Conservation (phyloP, 2,797 vertebrate genomes). For the Anas flavirostris region DNA sequence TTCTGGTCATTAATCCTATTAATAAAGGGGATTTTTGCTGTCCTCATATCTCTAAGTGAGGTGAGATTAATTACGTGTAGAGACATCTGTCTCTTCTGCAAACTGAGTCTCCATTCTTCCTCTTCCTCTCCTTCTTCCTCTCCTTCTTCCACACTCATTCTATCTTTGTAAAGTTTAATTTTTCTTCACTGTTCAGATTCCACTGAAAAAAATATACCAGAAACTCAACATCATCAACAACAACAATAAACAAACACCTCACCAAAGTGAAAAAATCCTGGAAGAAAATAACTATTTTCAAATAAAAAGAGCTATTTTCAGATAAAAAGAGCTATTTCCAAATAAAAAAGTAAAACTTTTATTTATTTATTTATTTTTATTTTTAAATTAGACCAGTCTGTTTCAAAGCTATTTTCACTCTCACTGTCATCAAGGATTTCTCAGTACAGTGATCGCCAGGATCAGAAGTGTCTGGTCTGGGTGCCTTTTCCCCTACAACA, state of each 20-base stretch:
- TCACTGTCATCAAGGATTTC: background rate
- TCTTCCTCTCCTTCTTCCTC: background rate
- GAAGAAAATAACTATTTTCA: background rate
- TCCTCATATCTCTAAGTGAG: background rate
- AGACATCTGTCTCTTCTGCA: background rate
- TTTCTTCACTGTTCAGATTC: background rate
- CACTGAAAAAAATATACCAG: background rate
- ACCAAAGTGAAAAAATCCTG: background rate
- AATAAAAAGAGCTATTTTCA: background rate
- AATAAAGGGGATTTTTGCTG: background rate
- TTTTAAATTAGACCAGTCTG: background rate
- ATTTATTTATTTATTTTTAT: background rate
- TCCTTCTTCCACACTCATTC: background rate
- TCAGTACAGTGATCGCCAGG: background rate
- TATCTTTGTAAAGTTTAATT: background rate
- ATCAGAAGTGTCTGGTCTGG: background rate
- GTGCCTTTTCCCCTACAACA: background rate
- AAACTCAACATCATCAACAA: background rate
- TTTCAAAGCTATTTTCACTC: background rate
- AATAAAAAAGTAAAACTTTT: too few relatives aligned
- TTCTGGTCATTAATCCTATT: background rate
- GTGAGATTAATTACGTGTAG: background rate
- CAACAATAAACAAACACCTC: background rate
- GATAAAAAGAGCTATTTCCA: too few relatives aligned
- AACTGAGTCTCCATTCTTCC: rapidly evolving